Conservation (phyloP, 2,888 invertebrate genomes). For the Crocallis elinguaria region DNA sequence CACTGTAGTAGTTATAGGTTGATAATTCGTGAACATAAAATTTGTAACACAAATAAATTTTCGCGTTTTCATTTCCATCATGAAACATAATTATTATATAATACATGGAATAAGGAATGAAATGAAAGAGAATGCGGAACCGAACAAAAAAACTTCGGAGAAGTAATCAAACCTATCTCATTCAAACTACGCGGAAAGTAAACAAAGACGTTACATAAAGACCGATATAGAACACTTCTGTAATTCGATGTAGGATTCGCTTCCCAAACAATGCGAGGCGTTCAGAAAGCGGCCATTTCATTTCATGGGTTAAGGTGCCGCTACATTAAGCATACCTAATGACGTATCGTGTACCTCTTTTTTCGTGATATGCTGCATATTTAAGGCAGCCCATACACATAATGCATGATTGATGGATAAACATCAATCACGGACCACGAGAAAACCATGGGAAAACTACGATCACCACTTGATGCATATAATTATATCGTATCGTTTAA, state of each 20-base stretch:
- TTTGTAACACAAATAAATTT: too few relatives aligned
- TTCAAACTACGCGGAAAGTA: neutral
- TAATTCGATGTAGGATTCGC: neutral
- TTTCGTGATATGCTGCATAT: too few relatives aligned
- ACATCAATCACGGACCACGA: too few relatives aligned
- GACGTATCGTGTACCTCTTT: too few relatives aligned
- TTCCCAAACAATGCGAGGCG: constrained; percentile 21
- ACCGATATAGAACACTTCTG: constrained; percentile 4
- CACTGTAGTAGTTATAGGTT: too few relatives aligned
- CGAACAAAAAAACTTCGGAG: neutral
- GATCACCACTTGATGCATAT: too few relatives aligned
- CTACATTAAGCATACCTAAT: neutral
- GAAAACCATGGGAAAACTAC: too few relatives aligned
- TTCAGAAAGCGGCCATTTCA: constrained; percentile 40
- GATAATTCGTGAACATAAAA: too few relatives aligned
- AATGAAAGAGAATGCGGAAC: neutral
- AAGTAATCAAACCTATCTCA: neutral
- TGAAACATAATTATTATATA: neutral
- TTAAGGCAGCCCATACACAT: too few relatives aligned
- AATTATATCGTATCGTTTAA: too few relatives aligned
- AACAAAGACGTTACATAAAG: constrained; percentile 6
- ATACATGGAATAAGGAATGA: neutral
- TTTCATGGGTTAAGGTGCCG: constrained; percentile 13
- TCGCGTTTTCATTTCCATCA: too few relatives aligned
- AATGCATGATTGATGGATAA: too few relatives aligned